Conservation (phyloP, 2,797 vertebrate genomes). For the Mallotus villosus region DNA sequence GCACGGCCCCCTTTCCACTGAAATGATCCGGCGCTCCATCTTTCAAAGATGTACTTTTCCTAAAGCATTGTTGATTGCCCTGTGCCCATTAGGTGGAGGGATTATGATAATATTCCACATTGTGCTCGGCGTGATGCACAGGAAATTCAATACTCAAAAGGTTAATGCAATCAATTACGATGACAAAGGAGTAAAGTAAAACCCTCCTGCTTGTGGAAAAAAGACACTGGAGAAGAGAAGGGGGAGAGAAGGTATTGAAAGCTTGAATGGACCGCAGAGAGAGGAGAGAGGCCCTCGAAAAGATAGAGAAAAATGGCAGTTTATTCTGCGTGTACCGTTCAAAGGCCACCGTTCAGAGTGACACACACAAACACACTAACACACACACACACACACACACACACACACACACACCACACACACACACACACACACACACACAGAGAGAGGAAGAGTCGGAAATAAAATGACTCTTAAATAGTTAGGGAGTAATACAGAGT, state of each 20-base stretch:
- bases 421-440: constrained; percentile 13
- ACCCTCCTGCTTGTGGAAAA: constrained; percentile 96
- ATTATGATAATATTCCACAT: constrained; percentile 99
- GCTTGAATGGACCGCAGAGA: constrained; percentile 70
- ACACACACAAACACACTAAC: constrained; percentile 18
- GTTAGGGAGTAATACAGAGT: constrained; percentile 66
- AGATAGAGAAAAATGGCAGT: constrained; percentile 78
- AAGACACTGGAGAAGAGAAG: constrained; percentile 75
- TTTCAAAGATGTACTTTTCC: constrained; percentile 87
- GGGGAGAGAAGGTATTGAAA: constrained; percentile 76
- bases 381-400: no score
- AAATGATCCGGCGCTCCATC: constrained; percentile 85
- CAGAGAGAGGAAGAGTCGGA: neutral
- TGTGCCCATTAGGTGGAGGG: constrained; percentile 97
- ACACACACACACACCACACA: constrained; percentile 40
- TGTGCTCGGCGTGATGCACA: constrained; percentile 95
- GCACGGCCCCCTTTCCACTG: constrained; percentile 65
- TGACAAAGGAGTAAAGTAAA: constrained; percentile 99
- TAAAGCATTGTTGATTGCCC: constrained; percentile 94
- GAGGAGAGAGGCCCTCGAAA: constrained; percentile 80
- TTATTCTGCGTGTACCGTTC: constrained; percentile 74
- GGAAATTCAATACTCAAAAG: constrained; percentile 99
- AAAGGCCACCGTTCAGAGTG: constrained; percentile 58
- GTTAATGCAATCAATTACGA: constrained; percentile 99
- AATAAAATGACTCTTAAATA: constrained; percentile 65